Evolutionary conservation across 2,888 invertebrate genomes (phyloP).

Genomic region (Lithophane socia): DNA sequence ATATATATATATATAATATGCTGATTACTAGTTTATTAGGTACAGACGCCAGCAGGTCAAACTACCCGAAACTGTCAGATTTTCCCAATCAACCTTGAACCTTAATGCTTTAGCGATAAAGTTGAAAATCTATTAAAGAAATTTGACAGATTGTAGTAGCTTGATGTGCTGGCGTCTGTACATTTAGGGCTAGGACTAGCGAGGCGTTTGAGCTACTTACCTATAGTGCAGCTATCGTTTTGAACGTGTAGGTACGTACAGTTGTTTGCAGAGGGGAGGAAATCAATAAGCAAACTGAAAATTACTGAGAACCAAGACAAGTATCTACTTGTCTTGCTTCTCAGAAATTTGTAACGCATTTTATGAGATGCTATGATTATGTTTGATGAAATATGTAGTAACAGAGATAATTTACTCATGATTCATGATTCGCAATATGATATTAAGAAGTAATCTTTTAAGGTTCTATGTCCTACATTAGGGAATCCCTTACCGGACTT

Average conservation of each 20-base stretch:
- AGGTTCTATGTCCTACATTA: neutral
- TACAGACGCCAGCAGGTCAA: no score
- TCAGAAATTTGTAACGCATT: neutral
- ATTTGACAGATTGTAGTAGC: no score
- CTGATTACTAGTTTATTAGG: no score
- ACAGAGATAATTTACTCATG: neutral
- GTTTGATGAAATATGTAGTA: neutral
- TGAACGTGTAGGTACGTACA: no score
- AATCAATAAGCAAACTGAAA: neutral
- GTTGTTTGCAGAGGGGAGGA: neutral
- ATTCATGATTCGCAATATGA: neutral
- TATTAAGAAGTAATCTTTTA: neutral
- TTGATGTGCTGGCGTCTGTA: no score
- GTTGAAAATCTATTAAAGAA: no score
- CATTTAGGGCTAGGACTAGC: neutral
- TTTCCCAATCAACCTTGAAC: no score
- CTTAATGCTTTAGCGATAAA: no score
- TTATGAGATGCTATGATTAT: neutral
- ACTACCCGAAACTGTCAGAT: no score
- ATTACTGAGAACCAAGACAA: no score
- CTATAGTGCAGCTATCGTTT: neutral
- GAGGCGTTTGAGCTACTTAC: neutral
- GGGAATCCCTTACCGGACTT: constrained; percentile 6
- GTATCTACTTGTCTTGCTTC: neutral
- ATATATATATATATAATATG: no score